Base-by-base conservation (phyloP, 2,113 vertebrate species). In the Laticauda colubrina region DNA sequence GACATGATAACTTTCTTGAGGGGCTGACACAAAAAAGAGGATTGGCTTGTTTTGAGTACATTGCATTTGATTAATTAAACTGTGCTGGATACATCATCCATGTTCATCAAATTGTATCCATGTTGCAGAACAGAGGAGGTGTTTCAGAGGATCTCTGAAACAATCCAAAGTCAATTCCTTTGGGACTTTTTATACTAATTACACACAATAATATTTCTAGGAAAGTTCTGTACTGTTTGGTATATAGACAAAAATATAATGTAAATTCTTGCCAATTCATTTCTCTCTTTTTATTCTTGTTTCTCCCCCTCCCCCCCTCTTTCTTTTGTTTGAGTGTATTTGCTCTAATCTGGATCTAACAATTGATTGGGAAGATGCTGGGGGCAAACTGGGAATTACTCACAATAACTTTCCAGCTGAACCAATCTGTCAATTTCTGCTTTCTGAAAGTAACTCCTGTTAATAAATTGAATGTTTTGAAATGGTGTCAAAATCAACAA, bases 271-370 rank as follows among this genome's bases (percentile, higher is more conserved):
- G 75, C 34, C 34, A 43, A 39, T 81, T 43, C 34, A 81, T 43
- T 43, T 81, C 20, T 81, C 18, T 81, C 0, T 81, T 39, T 39
- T 43, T 43, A 43, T 81, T 34, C 29, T 69, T 29, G 24, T 69
- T 51, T 0, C 2, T 3, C 61, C 10, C 24, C 3, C 26, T 29
- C n/a, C n/a, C 1, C 5, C 1, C 20, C 5, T 15, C 15, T 5
- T 75, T 18, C 15, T 81, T 21, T 21, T 21, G 18, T 81, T 18
- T 21, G 18, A 18, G 34, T 81, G 34, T 81, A 39, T 81, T 81
- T 81, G 34, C 18, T 81, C 34, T 81, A 43, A 81, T 21, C 75
- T 81, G 34, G 34, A 43, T 81, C 18, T 39, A 81, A 21, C 34
- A 43, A 81, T 81, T 43, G 75, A 81, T 20, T 81, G 18, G 18